Percentiles rank a stretch among this genome's conserved stretches.
phyloP scores from a whole-genome alignment of 2,113 vertebrate genomes.

The Harpagus bidentatus region DNA sequence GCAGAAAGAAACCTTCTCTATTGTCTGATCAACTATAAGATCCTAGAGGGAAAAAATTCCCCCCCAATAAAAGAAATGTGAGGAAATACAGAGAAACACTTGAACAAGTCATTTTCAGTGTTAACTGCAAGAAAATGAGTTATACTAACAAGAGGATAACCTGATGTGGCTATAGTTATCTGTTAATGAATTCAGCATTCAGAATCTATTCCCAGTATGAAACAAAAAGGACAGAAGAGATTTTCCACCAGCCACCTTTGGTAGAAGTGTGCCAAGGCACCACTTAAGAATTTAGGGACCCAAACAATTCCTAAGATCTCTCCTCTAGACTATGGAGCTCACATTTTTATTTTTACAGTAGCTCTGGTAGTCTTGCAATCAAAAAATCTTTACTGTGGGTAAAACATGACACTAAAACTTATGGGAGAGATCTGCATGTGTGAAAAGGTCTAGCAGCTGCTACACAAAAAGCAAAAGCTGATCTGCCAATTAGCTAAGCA shows the following conservation, averaged over 20 bases:
- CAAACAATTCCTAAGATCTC: neutral
- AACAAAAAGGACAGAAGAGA: neutral
- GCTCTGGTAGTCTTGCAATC: neutral
- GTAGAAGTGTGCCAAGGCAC: neutral
- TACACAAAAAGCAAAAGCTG: neutral
- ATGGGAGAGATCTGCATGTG: neutral
- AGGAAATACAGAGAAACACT: neutral
- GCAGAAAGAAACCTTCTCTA: constrained; percentile 99
- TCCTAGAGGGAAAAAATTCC: constrained; percentile 74
- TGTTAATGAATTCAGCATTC: neutral
- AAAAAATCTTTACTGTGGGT: neutral
- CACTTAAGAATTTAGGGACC: neutral
- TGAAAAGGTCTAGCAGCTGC: neutral
- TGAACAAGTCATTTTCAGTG: neutral
- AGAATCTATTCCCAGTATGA: neutral
- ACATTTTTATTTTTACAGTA: neutral
- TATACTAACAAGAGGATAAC: neutral
- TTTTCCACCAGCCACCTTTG: neutral
- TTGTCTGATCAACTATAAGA: constrained; percentile 98
- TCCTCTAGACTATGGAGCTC: neutral
- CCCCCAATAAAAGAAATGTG: neutral
- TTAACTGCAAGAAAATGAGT: neutral
- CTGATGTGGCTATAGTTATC: neutral
- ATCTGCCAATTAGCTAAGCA: neutral
- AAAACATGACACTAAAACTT: neutral